Evolutionary conservation across 2,113 vertebrate genomes (phyloP), one percentile per base, ranked within the genome.

Genomic region (Ursus arctos): DNA sequence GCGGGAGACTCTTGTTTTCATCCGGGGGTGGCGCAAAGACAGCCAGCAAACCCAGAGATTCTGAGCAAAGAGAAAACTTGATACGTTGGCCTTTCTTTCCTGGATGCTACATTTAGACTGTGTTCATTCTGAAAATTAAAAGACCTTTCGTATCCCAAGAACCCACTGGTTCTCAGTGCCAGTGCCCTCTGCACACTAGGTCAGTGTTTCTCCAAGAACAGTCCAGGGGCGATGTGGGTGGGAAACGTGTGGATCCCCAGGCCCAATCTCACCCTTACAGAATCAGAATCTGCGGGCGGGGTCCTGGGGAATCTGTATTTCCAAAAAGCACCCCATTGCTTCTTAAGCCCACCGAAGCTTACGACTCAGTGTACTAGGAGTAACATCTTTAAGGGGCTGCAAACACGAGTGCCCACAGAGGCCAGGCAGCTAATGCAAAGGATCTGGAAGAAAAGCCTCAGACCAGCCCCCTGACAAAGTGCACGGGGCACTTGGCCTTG

Each of bases 101-200:
- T 91, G 59, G 53, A 47, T 33, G 77, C 57, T 83, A 55, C 92
- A 51, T 43, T 47, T 51, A 94, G 87, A 69, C 59, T 71, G 65
- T 92, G 21, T 67, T 92, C 96, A 80, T 97, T 82, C 53, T 92
- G 81, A 81, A 89, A 96, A 87, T 65, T 80, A 55, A 89, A 94
- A 92, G 79, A 51, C 1, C 4, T 81, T 79, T 81, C 21, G 1
- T 51, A 19, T 80, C 40, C 36, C 77, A 82, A 91, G 76, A 86
- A 51, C 24, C 67, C 77, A 43, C 19, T 61, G 47, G n/a, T 31
- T 49, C 67, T 9, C 7, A 31, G 28, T 18, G 40, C 80, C 33
- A 28, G 0, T 81, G 63, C 15, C 40, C 21, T 77, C 5, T 9
- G 16, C 81, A 43, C 6, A 6, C 85, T 33, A 49, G 71, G 81